Evolutionary conservation across 2,113 vertebrate genomes (phyloP).

Genomic region (Nerophis lumbriciformis): DNA sequence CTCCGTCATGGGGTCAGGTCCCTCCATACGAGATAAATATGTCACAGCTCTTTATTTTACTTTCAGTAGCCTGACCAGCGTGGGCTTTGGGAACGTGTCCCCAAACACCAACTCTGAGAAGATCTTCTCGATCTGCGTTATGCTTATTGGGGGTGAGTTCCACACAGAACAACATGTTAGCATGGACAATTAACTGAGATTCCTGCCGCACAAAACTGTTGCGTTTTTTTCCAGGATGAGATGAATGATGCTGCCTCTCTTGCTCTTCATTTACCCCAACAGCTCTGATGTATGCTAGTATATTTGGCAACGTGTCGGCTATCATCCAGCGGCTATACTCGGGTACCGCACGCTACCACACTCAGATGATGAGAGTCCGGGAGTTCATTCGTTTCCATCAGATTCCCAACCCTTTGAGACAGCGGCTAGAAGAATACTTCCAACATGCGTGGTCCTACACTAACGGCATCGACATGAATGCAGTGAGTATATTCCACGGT

Average conservation of each 20-base stretch:
- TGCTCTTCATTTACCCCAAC: slow-evolving; percentile 6
- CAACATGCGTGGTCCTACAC: slow-evolving; percentile 74
- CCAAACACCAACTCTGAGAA: slow-evolving; percentile 97
- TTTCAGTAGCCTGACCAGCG: slow-evolving; percentile 96
- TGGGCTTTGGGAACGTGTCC: slow-evolving; percentile 92
- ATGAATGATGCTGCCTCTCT: background rate
- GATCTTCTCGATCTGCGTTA: slow-evolving; percentile 98
- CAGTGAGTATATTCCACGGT: slow-evolving; percentile 63
- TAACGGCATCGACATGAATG: slow-evolving; percentile 86
- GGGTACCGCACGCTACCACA: slow-evolving; percentile 83
- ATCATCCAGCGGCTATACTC: slow-evolving; percentile 88
- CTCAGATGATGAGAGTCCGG: slow-evolving; percentile 82
- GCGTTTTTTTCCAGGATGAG: background rate
- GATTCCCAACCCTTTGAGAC: slow-evolving; percentile 80
- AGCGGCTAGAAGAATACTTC: slow-evolving; percentile 79
- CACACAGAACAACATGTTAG: background rate
- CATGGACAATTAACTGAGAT: background rate
- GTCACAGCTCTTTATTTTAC: slow-evolving; percentile 96
- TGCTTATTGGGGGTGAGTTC: slow-evolving; percentile 94
- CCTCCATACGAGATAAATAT: slow-evolving; percentile 94
- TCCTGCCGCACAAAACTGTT: background rate
- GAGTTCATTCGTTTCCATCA: slow-evolving; percentile 85
- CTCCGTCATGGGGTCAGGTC: slow-evolving; percentile 71
- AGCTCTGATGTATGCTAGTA: slow-evolving; percentile 89
- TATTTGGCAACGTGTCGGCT: slow-evolving; percentile 86